Conservation (phyloP, 2,888 invertebrate species). For the Abscondita cerata region DNA sequence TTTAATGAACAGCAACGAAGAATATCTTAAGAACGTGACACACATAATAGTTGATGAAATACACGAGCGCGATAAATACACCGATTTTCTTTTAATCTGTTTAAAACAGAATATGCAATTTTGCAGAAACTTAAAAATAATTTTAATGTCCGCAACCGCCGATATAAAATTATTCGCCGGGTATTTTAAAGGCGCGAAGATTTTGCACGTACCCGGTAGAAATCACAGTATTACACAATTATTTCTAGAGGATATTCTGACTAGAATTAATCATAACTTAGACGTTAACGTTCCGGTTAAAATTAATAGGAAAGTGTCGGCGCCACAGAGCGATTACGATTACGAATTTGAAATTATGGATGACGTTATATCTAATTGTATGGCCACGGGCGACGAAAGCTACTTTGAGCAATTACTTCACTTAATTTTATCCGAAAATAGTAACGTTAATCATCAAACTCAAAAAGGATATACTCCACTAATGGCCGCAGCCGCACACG, state of each 20-base stretch:
- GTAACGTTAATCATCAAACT: slow-evolving; percentile 76
- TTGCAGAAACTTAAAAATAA: slow-evolving; percentile 76
- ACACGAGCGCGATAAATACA: slow-evolving; percentile 92
- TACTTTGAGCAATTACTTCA: slow-evolving; percentile 68
- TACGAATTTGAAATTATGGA: slow-evolving; percentile 62
- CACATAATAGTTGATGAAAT: slow-evolving; percentile 94
- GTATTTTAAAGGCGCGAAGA: slow-evolving; percentile 76
- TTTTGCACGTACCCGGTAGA: slow-evolving; percentile 61
- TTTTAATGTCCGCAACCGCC: slow-evolving; percentile 96
- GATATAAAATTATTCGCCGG: slow-evolving; percentile 81
- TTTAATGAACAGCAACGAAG: slow-evolving; percentile 77
- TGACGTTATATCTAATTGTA: slow-evolving; percentile 68
- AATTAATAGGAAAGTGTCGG: background rate
- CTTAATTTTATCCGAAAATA: slow-evolving; percentile 79
- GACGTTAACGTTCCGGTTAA: background rate
- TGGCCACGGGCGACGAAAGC: slow-evolving; percentile 65
- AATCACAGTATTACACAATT: slow-evolving; percentile 76
- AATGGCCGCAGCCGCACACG: slow-evolving; percentile 80
- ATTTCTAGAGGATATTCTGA: slow-evolving; percentile 82
- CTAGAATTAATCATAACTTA: slow-evolving; percentile 57
- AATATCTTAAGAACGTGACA: slow-evolving; percentile 72
- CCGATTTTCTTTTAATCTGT: slow-evolving; percentile 90
- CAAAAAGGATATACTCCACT: slow-evolving; percentile 71
- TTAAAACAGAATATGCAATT: slow-evolving; percentile 76
- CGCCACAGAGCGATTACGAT: background rate